Evolutionary conservation across 2,888 invertebrate genomes (phyloP), one percentile per base, ranked within the genome.

Genomic region (Trachelus stipa): DNA sequence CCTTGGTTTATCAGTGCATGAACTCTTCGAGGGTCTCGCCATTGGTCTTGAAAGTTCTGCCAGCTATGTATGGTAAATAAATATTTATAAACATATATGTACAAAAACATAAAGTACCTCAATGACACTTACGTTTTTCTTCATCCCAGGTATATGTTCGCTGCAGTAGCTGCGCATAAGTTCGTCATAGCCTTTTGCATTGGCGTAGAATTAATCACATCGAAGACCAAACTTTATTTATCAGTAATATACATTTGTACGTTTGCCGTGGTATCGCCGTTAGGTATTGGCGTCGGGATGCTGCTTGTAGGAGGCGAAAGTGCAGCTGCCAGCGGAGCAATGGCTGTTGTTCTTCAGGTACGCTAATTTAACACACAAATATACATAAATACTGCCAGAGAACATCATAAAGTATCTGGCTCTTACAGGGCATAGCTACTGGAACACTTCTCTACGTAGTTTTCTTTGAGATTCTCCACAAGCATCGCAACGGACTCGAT

Each of bases 381-480:
- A 56, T 56, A 56, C 9, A 23, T 9, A 6, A 56, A 23, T 9
- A 56, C 56, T 56, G 23, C 23, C 23, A 23, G 56, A 56, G 2
- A 6, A 56, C 56, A 23, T 40, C 4, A 30, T 15, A 35, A 23
- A 9, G 56, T 23, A 9, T 56, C 23, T 56, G 56, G 56, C 23
- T n/a, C 40, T 79, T 91, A 23, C 96, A 98, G 92, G 98, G 98
- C 4, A 92, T 98, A 79, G 98, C 98, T 0, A 95, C 97, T 73
- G 99, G 98, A 23, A 98, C 98, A 0, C 94, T 99, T 73, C 92
- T 99, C 4, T 99, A 98, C 92, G 97, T 99, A 30, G 98, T 98
- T n/a, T 98, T 98, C 93, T 98, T 98, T 91, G 98, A 99, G 92
- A 96, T 98, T 77, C 93, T 98, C 86, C 95, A 95, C 73, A 92